A percentile compares a stretch with the other conserved stretches of the same genome.
phyloP scores from a whole-genome alignment of 2,113 vertebrate species.

The Herpetotheres cachinnans region DNA sequence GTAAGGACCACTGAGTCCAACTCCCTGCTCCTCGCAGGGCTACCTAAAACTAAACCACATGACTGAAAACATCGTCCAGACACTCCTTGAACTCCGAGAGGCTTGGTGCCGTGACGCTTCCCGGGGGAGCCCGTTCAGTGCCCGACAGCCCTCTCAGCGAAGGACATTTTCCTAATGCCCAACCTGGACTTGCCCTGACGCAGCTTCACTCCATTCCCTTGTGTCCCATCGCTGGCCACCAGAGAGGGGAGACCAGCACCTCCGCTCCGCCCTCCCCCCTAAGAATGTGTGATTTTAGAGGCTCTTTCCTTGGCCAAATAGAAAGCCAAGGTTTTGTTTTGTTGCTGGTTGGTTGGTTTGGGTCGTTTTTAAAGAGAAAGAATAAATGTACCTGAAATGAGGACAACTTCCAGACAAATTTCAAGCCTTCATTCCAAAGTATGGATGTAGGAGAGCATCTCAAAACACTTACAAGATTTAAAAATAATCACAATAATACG shows the following conservation, averaged over 20 bases:
- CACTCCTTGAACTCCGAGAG: neutral
- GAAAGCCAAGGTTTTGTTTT: neutral
- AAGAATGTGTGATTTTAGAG: neutral
- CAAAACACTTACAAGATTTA: neutral
- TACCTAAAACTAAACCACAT: neutral
- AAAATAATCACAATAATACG: neutral
- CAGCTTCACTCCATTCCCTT: neutral
- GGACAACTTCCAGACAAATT: neutral
- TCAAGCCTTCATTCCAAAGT: neutral
- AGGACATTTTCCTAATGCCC: neutral
- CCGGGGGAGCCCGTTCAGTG: neutral
- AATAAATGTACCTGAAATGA: neutral
- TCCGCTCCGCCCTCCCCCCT: neutral
- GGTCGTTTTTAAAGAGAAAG: neutral
- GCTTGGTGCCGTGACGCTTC: neutral
- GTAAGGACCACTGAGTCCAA: neutral
- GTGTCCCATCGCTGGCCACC: neutral
- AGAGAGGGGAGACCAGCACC: neutral
- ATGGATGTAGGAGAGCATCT: neutral
- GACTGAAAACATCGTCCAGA: neutral
- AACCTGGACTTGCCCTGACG: neutral
- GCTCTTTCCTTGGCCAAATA: neutral
- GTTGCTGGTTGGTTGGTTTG: neutral
- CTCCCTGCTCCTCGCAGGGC: neutral
- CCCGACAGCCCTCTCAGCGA: neutral